phyloP scores from a whole-genome alignment of 2,888 invertebrate genomes.

The Pachymerium ferrugineum region DNA sequence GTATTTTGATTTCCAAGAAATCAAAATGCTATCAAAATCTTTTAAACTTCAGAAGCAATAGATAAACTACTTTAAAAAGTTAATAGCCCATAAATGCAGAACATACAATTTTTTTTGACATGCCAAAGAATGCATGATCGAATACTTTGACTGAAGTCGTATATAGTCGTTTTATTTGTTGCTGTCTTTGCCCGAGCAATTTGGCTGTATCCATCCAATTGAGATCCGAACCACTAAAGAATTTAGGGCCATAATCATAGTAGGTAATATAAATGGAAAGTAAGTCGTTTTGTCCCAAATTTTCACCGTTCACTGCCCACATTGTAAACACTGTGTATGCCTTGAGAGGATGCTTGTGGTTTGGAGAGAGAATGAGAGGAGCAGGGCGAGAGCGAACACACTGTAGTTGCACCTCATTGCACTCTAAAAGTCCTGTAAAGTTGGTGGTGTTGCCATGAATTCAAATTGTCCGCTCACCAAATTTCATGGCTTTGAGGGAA shows the following conservation, averaged over 20 bases:
- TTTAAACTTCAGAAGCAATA: too few species aligned
- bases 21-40: too few species aligned
- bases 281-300: neutral
- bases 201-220: neutral
- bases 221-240: neutral
- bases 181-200: neutral
- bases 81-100: too few species aligned
- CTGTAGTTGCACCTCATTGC: neutral
- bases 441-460: constrained; percentile 1
- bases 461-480: constrained; percentile 1
- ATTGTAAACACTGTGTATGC: constrained; percentile 18
- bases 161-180: too few species aligned
- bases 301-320: neutral
- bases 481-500: constrained; percentile 15
- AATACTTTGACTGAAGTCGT: too few species aligned
- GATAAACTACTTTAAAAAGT: too few species aligned
- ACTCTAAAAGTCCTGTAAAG: constrained; percentile 11
- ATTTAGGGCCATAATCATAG: neutral
- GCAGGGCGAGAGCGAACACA: neutral
- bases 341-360: neutral
- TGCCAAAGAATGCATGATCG: too few species aligned
- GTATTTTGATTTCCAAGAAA: too few species aligned
- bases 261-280: neutral
- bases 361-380: neutral
- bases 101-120: too few species aligned